Evolutionary conservation across 2,797 vertebrate species (phyloP), one percentile per base, ranked within the genome.

Genomic region (Vultur gryphus): DNA sequence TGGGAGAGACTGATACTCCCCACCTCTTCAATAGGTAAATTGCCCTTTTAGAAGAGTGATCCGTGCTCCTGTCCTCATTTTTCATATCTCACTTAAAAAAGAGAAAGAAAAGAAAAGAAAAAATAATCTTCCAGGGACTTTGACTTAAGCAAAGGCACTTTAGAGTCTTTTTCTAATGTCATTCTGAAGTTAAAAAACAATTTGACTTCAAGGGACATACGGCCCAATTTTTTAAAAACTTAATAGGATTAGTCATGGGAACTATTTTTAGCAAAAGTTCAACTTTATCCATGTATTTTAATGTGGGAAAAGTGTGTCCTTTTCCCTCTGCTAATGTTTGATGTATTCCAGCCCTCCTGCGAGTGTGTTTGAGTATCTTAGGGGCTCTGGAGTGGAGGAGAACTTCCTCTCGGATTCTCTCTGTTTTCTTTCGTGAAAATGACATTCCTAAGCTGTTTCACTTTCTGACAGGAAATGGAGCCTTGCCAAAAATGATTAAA

Each of bases 351-450:
- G 98, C 98, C 98, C 98, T 98, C 98, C 98, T 98, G 98, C 41
- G 96, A 98, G 97, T 96, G 97, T 98, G 98, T 98, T 98, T 98
- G 98, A 97, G 98, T 99, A 98, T 98, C 98, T 98, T 98, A 98
- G 98, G 98, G 98, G 98, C 98, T 98, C 98, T 98, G 98, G 98
- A 99, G 98, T 98, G 98, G 99, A 99, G 99, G 98, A 99, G 99
- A 98, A 99, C 99, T 99, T 99, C 99, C 99, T 99, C 98, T 99
- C 98, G 98, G 98, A 99, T 99, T 98, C 98, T 99, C 99, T 99
- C 99, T 99, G 99, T 99, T 99, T 99, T 99, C 99, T 99, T 99
- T 99, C 98, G 98, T 99, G 98, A 99, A 99, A 99, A 99, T 99
- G 99, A 99, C 99, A 99, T 99, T 99, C 99, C 99, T 98, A 99